phyloP scores from a whole-genome alignment of 2,113 vertebrate species.

The Struthidea cinerea region DNA sequence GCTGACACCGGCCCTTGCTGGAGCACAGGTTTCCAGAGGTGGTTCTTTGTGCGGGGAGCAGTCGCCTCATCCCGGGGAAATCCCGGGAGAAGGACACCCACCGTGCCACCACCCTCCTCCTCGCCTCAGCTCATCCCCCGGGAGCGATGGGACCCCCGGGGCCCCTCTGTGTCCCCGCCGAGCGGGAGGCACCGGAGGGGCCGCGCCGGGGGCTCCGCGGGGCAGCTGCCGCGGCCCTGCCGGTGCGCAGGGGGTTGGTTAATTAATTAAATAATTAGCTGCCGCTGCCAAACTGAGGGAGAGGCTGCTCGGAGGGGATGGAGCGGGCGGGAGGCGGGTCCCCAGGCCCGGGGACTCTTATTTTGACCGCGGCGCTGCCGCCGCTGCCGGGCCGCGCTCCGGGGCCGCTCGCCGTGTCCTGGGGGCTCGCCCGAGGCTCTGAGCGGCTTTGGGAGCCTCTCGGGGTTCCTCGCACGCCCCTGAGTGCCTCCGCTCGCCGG shows the following conservation, averaged over 20 bases:
- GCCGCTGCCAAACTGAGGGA: neutral
- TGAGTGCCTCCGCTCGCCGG: neutral
- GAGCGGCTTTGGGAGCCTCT: neutral
- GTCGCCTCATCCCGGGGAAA: fast-evolving
- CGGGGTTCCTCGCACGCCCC: fast-evolving
- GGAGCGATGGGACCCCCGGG: neutral
- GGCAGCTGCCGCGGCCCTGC: neutral
- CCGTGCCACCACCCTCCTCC: fast-evolving
- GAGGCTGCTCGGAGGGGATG: neutral
- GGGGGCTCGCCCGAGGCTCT: neutral
- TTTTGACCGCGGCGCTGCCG: conserved; percentile 31
- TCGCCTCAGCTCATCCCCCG: neutral
- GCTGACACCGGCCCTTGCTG: neutral
- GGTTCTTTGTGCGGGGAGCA: neutral
- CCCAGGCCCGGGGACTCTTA: conserved; percentile 30
- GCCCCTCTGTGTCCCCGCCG: neutral
- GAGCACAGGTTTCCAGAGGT: neutral
- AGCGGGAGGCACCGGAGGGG: neutral
- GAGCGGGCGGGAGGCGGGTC: neutral
- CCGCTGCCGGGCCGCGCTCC: neutral
- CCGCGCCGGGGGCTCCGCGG: neutral
- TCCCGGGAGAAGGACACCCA: too few relatives aligned
- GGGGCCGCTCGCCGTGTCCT: neutral
- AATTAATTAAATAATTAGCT: neutral
- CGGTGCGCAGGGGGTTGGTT: neutral